A percentile compares a stretch with the other conserved stretches of the same genome.
Evolutionary conservation across 2,113 vertebrate genomes (phyloP).

Genomic region (Bucco capensis): DNA sequence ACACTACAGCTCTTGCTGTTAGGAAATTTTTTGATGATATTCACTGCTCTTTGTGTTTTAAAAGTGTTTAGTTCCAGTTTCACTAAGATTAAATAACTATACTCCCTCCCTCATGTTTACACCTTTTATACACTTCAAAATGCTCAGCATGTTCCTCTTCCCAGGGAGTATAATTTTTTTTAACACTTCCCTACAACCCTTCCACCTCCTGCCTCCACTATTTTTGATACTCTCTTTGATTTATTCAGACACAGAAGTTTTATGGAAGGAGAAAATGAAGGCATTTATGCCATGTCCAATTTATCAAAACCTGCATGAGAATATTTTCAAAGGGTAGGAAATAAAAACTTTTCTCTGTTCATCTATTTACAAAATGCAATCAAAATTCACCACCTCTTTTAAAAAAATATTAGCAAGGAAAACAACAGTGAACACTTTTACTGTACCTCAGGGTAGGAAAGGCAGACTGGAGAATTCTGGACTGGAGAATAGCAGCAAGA

Average conservation of each 20-base stretch:
- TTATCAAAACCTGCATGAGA: not conserved
- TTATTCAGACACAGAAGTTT: conserved; percentile 28
- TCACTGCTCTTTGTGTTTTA: not conserved
- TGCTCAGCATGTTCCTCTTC: conserved; percentile 16
- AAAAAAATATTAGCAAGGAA: not conserved
- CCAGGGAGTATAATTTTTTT: conserved; percentile 4
- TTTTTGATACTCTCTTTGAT: conserved; percentile 22
- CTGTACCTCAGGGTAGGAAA: not conserved
- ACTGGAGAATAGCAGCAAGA: not conserved
- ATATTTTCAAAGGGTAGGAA: conserved; percentile 1
- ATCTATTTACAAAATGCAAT: not conserved
- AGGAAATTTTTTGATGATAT: not conserved
- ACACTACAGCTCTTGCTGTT: not conserved
- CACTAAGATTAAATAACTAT: conserved; percentile 12
- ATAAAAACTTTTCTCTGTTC: not conserved
- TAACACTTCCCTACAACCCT: not conserved
- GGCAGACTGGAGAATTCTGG: not conserved
- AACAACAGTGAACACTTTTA: not conserved
- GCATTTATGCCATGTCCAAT: not conserved
- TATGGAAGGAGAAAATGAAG: not conserved
- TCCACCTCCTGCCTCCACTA: not conserved
- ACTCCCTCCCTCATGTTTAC: not conserved
- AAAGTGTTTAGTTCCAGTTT: conserved; percentile 12
- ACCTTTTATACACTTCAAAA: conserved; percentile 38
- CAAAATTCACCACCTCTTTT: not conserved